Base-by-base conservation (phyloP, 2,888 invertebrate species). In the Euphydryas editha region DNA sequence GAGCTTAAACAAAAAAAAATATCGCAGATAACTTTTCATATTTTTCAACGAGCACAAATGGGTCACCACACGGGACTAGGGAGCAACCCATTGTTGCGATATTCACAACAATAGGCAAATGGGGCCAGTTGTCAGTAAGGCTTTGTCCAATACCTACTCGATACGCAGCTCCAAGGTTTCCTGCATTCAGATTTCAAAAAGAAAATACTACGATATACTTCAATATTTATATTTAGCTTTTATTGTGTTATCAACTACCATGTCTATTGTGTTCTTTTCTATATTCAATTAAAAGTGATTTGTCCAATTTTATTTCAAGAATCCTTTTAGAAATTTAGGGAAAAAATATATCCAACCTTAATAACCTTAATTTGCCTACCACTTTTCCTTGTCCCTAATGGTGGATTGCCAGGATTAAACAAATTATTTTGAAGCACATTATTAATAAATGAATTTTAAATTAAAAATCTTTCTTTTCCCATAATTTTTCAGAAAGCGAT, bases 81-180 rank as follows among this genome's bases (percentile, higher is more conserved):
- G 20, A 47, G 66, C 57, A 44, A 18, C 63, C 76, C 73, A 81
- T 83, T 81, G 81, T 83, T 79, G 76, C 74, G 68, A 70, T 71
- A 72, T 68, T 69, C 71, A 72, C 79, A 81, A 87, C 87, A 88
- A 89, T 86, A 75, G 84, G 74, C 73, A 79, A 85, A 87, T 81
- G 82, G 74, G 84, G 82, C 81, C 84, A 81, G 86, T 81, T 84
- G 87, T 85, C 84, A 82, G 79, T 74, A 70, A 74, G 77, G 81
- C 83, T 84, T 88, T 87, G 86, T 88, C 84, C 83, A 76, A 83
- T 86, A 81, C 81, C 82, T 78, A 81, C 79, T 83, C 84, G 82
- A 86, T 87, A 77, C 81, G 82, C 78, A 80, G 81, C 84, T 88
- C 83, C 83, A 81, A 82, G 84, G 84, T 72, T 86, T 83, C 79